Base-by-base conservation (phyloP, 2,888 invertebrate species). In the Lycaena phlaeas region DNA sequence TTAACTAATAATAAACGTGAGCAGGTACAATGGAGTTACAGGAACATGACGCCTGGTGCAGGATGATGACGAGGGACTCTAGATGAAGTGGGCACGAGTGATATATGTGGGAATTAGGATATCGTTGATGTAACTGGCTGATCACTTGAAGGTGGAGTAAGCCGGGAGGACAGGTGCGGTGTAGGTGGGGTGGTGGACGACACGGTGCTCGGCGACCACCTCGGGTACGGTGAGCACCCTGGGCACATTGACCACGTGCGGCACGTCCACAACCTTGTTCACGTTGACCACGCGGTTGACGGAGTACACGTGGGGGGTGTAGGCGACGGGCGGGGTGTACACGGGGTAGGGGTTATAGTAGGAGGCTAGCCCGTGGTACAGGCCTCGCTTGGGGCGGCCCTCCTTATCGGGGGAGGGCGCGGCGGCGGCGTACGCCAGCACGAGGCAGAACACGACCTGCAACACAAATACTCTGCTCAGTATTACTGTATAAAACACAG, bases 181-280 rank as follows among this genome's bases (percentile, higher is more conserved):
- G 52, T 54, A 50, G 48, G 49, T 49, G 40, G 59, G 54, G 12
- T 59, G 53, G 31, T 71, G 57, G 40, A 75, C 64, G 29, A 69
- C 60, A 46, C 59, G 54, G 53, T 73, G 74, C 40, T 71, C 69
- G 39, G 71, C 59, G 51, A 71, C 61, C 46, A 67, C 68, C 54
- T 66, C 62, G n/a, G 64, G 68, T 42, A 64, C 64, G 36, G 62
- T 57, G 47, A 74, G 61, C 22, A 67, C 53, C 45, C 65, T 70
- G 45, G 57, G 64, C 9, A 68, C 64, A 22, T 52, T 49, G 27
- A 68, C 56, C 7, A 65, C 60, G 42, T 66, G 60, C 4, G 70
- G 67, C 11, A 60, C 61, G 22, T 53, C 50, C 27, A 65, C 57
- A 11, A 63, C 58, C 40, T 54, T 57, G 15, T 53, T 55, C 1